A percentile compares a stretch with the other conserved stretches of the same genome.
These are phyloP conservation scores for Acropternis orthonyx DNA, from an alignment of 2,797 vertebrate genomes.

Conservation along the genomic window DNA sequence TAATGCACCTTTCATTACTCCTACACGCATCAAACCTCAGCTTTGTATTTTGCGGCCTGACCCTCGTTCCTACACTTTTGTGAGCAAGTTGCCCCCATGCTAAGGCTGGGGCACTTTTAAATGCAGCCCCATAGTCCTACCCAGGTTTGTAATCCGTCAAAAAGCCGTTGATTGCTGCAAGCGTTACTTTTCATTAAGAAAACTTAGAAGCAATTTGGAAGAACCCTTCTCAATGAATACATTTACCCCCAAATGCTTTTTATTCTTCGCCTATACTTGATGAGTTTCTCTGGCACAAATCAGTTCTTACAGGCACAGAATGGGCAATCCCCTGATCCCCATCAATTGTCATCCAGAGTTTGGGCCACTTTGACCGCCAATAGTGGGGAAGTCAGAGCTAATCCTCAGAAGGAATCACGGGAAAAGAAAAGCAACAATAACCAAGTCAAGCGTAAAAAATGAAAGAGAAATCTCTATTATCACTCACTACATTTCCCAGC, in stretches of 20 bases:
- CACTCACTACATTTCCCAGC: constrained; percentile 97
- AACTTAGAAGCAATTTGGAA: constrained; percentile 83
- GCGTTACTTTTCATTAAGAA: constrained; percentile 85
- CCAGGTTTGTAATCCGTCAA: constrained; percentile 82
- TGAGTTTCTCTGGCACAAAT: constrained; percentile 88
- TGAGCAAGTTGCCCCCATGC: constrained; percentile 69
- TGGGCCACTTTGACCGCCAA: constrained; percentile 95
- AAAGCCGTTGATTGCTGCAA: constrained; percentile 83
- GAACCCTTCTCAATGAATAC: constrained; percentile 85
- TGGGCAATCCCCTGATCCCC: constrained; percentile 93
- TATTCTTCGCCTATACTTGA: constrained; percentile 84
- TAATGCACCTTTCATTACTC: constrained; percentile 53
- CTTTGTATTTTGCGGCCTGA: constrained; percentile 65
- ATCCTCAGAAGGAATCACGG: constrained; percentile 98
- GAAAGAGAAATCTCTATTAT: constrained; percentile 99
- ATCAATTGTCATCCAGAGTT: constrained; percentile 95
- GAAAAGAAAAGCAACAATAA: constrained; percentile 99
- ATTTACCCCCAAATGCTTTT: constrained; percentile 81
- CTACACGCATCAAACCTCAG: constrained; percentile 39
- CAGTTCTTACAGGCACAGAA: constrained; percentile 87
- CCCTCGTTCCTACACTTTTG: constrained; percentile 66
- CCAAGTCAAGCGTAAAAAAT: constrained; percentile 99
- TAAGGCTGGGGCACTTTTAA: constrained; percentile 72
- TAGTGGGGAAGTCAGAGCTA: constrained; percentile 99
- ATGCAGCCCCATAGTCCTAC: constrained; percentile 69